Percentiles rank a stretch among this genome's conserved stretches.
Evolutionary conservation across 1,140 invertebrate genomes (phyloP).

Genomic region (Telenomus remus): DNA sequence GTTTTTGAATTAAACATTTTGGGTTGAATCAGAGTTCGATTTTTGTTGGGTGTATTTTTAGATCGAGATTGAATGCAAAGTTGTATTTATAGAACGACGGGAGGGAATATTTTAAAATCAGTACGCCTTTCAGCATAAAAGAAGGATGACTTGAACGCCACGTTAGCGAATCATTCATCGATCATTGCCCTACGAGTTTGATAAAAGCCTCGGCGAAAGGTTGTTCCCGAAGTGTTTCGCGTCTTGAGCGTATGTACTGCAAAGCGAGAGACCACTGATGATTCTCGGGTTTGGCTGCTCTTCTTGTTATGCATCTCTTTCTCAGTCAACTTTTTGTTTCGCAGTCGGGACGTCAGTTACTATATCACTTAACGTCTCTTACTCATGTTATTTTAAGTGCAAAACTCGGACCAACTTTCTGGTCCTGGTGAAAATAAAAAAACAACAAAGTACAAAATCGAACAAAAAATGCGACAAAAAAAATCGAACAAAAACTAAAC

Average conservation of each 20-base stretch:
- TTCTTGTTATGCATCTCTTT: conserved; percentile 49
- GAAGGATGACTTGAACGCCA: conserved; percentile 51
- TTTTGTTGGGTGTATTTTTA: too few relatives aligned
- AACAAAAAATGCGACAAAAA: too few relatives aligned
- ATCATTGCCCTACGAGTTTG: conserved; percentile 61
- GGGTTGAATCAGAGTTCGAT: too few relatives aligned
- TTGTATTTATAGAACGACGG: conserved; percentile 20
- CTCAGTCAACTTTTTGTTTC: conserved; percentile 45
- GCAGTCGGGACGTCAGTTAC: conserved; percentile 36
- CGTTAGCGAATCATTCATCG: conserved; percentile 59
- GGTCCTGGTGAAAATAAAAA: too few relatives aligned
- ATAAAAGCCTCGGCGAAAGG: conserved; percentile 60
- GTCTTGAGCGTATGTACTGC: conserved; percentile 62
- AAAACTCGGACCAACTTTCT: neutral
- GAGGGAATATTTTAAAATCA: conserved; percentile 43
- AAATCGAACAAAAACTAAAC: too few relatives aligned
- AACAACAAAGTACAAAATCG: too few relatives aligned
- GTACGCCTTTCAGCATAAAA: conserved; percentile 48
- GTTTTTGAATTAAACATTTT: too few relatives aligned
- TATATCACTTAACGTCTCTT: conserved; percentile 28
- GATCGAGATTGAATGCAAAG: neutral
- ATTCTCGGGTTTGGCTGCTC: conserved; percentile 61
- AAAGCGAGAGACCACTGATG: conserved; percentile 67
- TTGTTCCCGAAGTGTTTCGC: conserved; percentile 55
- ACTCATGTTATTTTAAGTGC: conserved; percentile 28